These are phyloP conservation scores for Apteryx owenii DNA, from an alignment of 2,113 vertebrate species.

Conservation along the genomic window DNA sequence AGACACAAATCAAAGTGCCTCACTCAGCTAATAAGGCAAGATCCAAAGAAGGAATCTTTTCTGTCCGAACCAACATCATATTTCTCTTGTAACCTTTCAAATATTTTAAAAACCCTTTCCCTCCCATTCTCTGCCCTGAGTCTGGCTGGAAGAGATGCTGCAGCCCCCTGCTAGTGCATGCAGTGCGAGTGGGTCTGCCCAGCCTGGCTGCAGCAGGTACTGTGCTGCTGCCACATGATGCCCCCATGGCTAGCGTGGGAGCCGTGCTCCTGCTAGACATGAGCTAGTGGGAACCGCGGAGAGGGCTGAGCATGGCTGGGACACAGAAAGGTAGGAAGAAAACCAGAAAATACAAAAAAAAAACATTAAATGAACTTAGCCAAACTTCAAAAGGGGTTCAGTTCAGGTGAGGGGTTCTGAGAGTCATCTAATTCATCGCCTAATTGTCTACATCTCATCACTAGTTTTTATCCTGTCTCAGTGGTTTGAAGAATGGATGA, in stretches of 20 bases:
- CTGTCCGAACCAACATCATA: background rate
- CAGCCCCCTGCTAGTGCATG: background rate
- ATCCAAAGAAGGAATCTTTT: background rate
- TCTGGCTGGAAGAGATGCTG: background rate
- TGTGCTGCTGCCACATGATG: accelerated
- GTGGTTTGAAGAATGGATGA: background rate
- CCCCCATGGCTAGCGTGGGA: background rate
- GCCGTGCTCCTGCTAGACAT: background rate
- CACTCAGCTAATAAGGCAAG: background rate
- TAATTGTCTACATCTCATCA: background rate
- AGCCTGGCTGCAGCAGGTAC: background rate
- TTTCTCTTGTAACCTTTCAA: background rate
- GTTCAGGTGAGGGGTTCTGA: background rate
- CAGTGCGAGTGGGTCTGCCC: background rate
- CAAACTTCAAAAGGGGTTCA: background rate
- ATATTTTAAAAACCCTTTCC: background rate
- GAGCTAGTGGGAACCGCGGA: background rate
- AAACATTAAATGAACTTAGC: background rate
- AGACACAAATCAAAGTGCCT: background rate
- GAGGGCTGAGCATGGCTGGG: background rate
- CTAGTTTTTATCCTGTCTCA: background rate
- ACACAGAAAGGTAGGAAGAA: background rate
- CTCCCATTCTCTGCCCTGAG: accelerated
- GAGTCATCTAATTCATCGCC: background rate
- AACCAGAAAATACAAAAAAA: background rate